Conservation (phyloP, 2,888 invertebrate species). For the Aethes cnicana region DNA sequence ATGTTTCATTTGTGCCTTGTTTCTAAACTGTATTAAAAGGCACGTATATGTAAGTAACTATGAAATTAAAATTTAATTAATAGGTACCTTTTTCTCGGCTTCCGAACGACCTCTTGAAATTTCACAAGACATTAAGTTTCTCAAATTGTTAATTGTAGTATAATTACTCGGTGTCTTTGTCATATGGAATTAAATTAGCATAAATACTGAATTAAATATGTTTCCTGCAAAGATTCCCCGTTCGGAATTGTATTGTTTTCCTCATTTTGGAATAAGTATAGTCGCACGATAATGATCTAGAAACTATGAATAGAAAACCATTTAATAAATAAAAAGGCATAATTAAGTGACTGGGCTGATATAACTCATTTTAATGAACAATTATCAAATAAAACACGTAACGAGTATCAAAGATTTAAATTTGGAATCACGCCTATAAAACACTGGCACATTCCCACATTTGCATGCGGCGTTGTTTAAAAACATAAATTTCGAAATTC, state of each 20-base stretch:
- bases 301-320: conserved; percentile 15
- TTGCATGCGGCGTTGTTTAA: conserved; percentile 19
- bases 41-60: conserved; percentile 4
- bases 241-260: conserved; percentile 27
- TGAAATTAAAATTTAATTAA: conserved; percentile 19
- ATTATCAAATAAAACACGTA: conserved; percentile 20
- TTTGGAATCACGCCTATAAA: background rate
- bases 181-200: conserved; percentile 24
- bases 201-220: conserved; percentile 26
- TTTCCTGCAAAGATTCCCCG: conserved; percentile 24
- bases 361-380: conserved; percentile 33
- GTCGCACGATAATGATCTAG: conserved; percentile 26
- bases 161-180: conserved; percentile 17
- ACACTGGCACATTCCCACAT: conserved; percentile 19
- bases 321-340: conserved; percentile 30
- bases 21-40: no score
- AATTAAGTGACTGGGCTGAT: conserved; percentile 29
- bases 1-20: no score
- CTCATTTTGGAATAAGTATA: conserved; percentile 20
- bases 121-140: conserved; percentile 26
- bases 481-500: conserved; percentile 6
- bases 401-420: conserved; percentile 15
- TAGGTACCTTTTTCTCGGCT: conserved; percentile 15
- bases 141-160: conserved; percentile 23
- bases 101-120: conserved; percentile 15